These are phyloP conservation scores for Acanthococcus lagerstroemiae DNA, from an alignment of 2,888 invertebrate genomes.

Conservation along the genomic window DNA sequence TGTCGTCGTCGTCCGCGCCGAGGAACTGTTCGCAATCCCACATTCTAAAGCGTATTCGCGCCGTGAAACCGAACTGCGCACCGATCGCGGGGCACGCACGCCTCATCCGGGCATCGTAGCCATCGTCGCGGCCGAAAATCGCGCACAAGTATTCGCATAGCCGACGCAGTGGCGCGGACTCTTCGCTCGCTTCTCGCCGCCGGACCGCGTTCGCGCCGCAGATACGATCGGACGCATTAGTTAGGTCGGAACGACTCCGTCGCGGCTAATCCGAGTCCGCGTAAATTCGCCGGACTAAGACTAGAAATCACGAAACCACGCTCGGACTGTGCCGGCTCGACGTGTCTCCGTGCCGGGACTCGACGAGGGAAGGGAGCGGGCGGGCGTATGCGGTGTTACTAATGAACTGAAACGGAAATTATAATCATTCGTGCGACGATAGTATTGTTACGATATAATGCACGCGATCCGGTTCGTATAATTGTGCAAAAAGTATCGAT, in stretches of 20 bases:
- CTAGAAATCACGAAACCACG: slow-evolving; percentile 26
- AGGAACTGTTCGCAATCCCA: slow-evolving; percentile 24
- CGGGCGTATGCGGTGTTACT: slow-evolving; percentile 11
- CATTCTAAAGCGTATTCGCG: not conserved
- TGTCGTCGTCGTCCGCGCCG: slow-evolving; percentile 13
- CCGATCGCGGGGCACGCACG: no score
- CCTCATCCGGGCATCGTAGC: not conserved
- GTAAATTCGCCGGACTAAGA: slow-evolving; percentile 17
- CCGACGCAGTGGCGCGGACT: no score
- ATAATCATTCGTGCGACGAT: slow-evolving; percentile 24
- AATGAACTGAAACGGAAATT: slow-evolving; percentile 29
- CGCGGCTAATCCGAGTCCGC: slow-evolving; percentile 13
- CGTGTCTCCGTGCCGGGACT: slow-evolving; percentile 2
- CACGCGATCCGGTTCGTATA: slow-evolving; percentile 25
- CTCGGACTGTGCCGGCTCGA: slow-evolving; percentile 6
- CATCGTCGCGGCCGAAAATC: not conserved
- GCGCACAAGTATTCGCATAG: not conserved
- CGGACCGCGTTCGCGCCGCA: not conserved
- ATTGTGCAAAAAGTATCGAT: slow-evolving; percentile 4
- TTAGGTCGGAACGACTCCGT: not conserved
- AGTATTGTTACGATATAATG: slow-evolving; percentile 19
- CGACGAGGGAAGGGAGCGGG: slow-evolving; percentile 14
- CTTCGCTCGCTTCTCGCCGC: not conserved
- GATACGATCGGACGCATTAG: no score
- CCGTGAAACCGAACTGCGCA: no score